Evolutionary conservation across 2,797 vertebrate species (phyloP).

Genomic region (Lerista edwardsae): DNA sequence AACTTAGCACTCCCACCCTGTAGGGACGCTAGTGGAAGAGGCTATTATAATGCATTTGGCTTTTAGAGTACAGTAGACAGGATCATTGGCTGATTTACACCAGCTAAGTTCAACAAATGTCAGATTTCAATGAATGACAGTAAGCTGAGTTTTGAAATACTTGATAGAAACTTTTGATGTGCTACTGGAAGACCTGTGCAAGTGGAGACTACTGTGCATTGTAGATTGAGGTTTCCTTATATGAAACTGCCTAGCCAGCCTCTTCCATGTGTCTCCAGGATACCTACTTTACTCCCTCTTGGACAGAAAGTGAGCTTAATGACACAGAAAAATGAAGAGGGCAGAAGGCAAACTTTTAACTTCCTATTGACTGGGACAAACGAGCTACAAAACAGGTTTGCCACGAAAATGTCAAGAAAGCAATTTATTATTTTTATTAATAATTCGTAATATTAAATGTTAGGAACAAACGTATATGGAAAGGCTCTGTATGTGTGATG

Average conservation of each 20-base stretch:
- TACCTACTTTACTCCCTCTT: background rate
- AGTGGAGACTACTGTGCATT: background rate
- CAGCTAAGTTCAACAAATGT: background rate
- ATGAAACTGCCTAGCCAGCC: background rate
- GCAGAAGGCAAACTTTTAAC: background rate
- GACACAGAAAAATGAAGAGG: background rate
- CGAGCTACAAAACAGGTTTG: background rate
- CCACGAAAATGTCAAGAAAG: conserved; percentile 1
- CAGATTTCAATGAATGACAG: background rate
- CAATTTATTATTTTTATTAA: too few relatives aligned
- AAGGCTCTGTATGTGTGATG: background rate
- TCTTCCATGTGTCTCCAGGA: background rate
- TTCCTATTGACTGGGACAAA: background rate
- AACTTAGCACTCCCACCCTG: too few relatives aligned
- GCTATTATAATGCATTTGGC: background rate
- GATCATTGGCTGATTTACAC: background rate
- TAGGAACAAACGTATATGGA: background rate
- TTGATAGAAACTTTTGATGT: background rate
- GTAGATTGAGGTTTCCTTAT: background rate
- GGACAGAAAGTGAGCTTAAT: too few relatives aligned
- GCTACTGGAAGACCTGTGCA: background rate
- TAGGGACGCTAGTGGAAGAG: too few relatives aligned
- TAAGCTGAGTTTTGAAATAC: background rate
- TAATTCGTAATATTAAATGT: too few relatives aligned
- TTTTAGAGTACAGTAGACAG: background rate